Percentiles rank a stretch among this genome's conserved stretches.
Conservation (phyloP, 1,140 invertebrate genomes). For the Aphaenogaster rudis region DNA sequence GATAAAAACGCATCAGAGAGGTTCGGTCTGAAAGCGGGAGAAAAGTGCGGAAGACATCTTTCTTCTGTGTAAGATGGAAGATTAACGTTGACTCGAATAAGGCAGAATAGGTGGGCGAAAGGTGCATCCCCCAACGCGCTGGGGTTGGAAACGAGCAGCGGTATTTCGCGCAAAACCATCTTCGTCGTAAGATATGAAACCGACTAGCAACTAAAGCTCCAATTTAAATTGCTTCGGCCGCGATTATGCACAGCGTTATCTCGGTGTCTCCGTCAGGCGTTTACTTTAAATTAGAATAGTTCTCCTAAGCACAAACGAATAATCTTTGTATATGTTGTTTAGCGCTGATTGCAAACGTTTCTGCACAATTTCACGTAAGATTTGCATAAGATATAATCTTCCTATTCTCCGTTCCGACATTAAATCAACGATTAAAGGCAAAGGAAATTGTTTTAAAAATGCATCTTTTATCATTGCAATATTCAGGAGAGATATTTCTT, state of each 20-base stretch:
- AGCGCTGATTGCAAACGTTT: not conserved
- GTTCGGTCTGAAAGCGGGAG: conserved; percentile 26
- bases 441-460: not conserved
- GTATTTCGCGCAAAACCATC: conserved; percentile 37
- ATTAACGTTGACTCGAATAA: conserved; percentile 65
- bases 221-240: conserved; percentile 58
- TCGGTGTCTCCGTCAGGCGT: conserved; percentile 5
- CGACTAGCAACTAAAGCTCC: conserved; percentile 48
- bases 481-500: not conserved
- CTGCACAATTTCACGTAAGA: not conserved
- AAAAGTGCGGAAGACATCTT: conserved; percentile 43
- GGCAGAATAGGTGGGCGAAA: conserved; percentile 40
- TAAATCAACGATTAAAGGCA: not conserved
- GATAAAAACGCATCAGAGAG: conserved; percentile 66
- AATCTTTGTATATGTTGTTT: conserved; percentile 4
- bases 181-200: conserved; percentile 35
- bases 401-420: not conserved
- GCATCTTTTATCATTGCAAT: not conserved
- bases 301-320: conserved; percentile 18
- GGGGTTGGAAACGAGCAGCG: conserved; percentile 30
- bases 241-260: conserved; percentile 34
- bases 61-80: conserved; percentile 65
- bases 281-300: conserved; percentile 37
- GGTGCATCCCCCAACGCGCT: conserved; percentile 8
- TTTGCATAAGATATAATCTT: not conserved